Evolutionary conservation across 1,140 invertebrate species (phyloP), one percentile per base, ranked within the genome.

Genomic region (Zelostemma sp.): DNA sequence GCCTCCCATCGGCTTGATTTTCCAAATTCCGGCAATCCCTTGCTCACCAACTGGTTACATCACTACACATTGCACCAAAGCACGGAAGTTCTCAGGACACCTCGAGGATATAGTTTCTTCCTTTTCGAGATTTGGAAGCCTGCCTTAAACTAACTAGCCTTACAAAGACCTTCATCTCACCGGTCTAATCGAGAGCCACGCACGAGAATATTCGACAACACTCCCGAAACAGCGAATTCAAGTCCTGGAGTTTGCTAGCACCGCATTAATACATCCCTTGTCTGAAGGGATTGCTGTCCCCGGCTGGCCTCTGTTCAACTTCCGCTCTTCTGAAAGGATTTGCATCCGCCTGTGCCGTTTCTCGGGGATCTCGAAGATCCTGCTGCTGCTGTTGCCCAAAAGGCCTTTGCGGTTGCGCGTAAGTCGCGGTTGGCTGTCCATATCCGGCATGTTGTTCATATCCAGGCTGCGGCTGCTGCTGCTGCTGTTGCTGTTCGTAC

Each of bases 281-380:
- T 60, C 88, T 86, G 85, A 86, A 90, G 31, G 83, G 89, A 79
- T 88, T 90, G 76, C 87, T 88, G 61, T 86, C 85, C 1, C 85
- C 86, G 1, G 78, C 31, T 28, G 79, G 66, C 54, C 82, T 78
- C 56, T 81, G 80, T 38, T 77, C 73, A 9, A 79, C 67, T 15
- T 80, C 78, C 1, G 79, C 77, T 73, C 84, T 86, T 62, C 88
- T 86, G 72, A 90, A 90, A 1, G 89, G 89, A 77, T 90, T 90
- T 0, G 81, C 86, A 11, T 86, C 86, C 11, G 31, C 66, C 55
- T 73, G 72, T 4, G 40, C 60, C 25, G 25, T 28, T 14, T 50
- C 57, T 55, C 79, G 69, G 9, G 68, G 64, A 0, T 54, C 54
- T 12, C 58, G 70, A 15, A 51, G 60, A 18, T 74, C 62, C 59